These are phyloP conservation scores for Cacoxenus indagator DNA, from an alignment of 2,888 invertebrate genomes.

Conservation along the genomic window DNA sequence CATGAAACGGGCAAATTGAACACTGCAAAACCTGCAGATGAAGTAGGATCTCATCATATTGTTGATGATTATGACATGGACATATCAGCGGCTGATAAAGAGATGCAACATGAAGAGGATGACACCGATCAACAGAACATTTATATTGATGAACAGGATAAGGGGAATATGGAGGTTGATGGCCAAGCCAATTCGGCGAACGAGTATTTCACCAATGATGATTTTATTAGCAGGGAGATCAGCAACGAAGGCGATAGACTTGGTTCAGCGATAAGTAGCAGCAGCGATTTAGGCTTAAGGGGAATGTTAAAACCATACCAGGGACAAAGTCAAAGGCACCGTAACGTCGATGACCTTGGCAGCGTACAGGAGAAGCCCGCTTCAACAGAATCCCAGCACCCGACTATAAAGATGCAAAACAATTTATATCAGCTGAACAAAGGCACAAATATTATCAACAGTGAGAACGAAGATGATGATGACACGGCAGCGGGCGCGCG, in stretches of 20 bases:
- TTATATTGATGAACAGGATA: conserved; percentile 53
- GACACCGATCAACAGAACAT: conserved; percentile 33
- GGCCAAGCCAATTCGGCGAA: not conserved
- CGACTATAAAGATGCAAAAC: no score
- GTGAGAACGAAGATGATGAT: not conserved
- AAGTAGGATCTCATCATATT: no score
- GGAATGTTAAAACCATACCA: not conserved
- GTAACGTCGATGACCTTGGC: not conserved
- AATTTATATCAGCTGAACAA: not conserved
- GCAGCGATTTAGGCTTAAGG: not conserved
- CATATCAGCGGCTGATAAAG: not conserved
- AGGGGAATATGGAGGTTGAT: conserved; percentile 18
- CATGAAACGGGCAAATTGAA: no score
- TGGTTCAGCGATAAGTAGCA: not conserved
- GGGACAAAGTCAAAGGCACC: not conserved
- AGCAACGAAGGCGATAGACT: conserved; percentile 11
- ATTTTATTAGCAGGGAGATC: not conserved
- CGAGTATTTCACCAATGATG: not conserved
- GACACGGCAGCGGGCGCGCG: not conserved
- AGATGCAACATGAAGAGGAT: not conserved
- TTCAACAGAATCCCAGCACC: not conserved
- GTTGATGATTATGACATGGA: not conserved
- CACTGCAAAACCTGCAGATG: no score
- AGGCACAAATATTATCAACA: not conserved
- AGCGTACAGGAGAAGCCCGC: not conserved